phyloP scores from a whole-genome alignment of 2,888 invertebrate genomes.

The Orthonychiurus folsomi region DNA sequence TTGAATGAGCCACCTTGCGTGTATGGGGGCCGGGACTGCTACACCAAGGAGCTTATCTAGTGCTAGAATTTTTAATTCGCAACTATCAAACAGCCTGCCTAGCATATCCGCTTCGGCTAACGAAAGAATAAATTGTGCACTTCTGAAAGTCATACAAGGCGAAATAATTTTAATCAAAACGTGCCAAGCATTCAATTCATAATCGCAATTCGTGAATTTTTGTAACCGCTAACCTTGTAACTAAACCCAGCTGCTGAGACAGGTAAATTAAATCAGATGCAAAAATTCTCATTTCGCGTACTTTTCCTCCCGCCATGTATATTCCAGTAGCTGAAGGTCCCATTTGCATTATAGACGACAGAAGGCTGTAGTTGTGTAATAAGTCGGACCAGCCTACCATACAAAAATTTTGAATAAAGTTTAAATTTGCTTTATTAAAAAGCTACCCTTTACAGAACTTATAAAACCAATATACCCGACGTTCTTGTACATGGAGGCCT shows the following conservation, averaged over 20 bases:
- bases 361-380: neutral
- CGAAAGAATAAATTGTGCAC: neutral
- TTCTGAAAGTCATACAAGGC: neutral
- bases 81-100: neutral
- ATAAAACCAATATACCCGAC: neutral
- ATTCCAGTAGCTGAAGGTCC: neutral
- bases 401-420: neutral
- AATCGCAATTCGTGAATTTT: no score
- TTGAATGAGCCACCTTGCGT: neutral
- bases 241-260: neutral
- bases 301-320: neutral
- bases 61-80: neutral
- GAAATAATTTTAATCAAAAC: no score
- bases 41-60: neutral
- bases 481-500: neutral
- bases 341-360: neutral
- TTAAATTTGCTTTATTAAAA: no score
- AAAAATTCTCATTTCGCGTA: neutral
- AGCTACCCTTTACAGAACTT: no score
- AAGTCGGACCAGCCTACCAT: neutral
- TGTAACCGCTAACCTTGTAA: neutral
- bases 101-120: neutral
- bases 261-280: neutral
- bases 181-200: no score
- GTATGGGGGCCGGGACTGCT: neutral